Evolutionary conservation across 2,888 invertebrate genomes (phyloP).

Genomic region (Apoda limacodes): DNA sequence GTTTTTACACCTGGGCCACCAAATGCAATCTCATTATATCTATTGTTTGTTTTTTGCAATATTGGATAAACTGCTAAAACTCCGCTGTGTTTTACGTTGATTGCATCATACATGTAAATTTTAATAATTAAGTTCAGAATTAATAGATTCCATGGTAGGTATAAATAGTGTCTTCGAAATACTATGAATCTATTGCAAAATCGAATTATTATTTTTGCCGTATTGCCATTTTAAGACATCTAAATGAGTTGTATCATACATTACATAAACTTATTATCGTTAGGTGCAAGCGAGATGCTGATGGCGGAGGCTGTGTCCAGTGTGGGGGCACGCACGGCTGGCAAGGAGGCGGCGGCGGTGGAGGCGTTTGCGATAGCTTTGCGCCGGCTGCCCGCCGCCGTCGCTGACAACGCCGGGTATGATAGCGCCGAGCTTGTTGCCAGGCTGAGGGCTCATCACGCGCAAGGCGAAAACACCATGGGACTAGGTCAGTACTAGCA

Average conservation of each 20-base stretch:
- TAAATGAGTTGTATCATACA: background rate
- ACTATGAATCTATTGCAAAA: too few relatives aligned
- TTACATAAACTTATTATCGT: slow-evolving; percentile 6
- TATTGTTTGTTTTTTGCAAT: too few relatives aligned
- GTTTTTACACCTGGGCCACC: too few relatives aligned
- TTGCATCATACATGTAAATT: too few relatives aligned
- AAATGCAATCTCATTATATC: too few relatives aligned
- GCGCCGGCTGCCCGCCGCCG: slow-evolving; percentile 90
- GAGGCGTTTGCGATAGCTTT: slow-evolving; percentile 94
- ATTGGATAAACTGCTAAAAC: too few relatives aligned
- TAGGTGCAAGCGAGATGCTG: slow-evolving; percentile 92
- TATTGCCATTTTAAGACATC: background rate
- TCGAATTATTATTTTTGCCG: background rate
- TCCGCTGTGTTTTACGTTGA: too few relatives aligned
- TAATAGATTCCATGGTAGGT: too few relatives aligned
- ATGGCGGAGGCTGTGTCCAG: slow-evolving; percentile 95
- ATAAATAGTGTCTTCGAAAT: too few relatives aligned
- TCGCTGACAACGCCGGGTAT: slow-evolving; percentile 98
- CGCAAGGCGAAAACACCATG: slow-evolving; percentile 79
- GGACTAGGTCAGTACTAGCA: slow-evolving; percentile 82
- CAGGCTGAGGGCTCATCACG: slow-evolving; percentile 92
- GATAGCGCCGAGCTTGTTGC: slow-evolving; percentile 96
- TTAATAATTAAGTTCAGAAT: too few relatives aligned
- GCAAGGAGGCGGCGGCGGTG: slow-evolving; percentile 97
- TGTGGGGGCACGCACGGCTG: slow-evolving; percentile 88